These are phyloP conservation scores for Podarcis siculus DNA, from an alignment of 2,797 vertebrate species.

Conservation along the genomic window DNA sequence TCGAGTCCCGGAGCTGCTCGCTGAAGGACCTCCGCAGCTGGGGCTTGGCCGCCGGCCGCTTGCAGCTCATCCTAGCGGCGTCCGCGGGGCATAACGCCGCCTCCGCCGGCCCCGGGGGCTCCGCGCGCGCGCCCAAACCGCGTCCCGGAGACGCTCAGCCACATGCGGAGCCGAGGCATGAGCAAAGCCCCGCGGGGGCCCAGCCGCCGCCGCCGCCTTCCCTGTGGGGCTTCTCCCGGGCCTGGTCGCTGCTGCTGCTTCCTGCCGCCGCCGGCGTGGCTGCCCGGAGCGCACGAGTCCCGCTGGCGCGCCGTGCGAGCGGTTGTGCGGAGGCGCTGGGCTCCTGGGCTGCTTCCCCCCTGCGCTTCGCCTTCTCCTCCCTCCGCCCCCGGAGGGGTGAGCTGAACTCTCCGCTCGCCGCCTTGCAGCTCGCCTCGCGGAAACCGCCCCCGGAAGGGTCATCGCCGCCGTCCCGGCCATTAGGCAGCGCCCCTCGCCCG, in stretches of 20 bases:
- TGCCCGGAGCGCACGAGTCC: background rate
- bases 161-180: background rate
- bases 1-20: slow-evolving; percentile 88
- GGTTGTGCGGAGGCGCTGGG: background rate
- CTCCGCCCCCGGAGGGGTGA: slow-evolving; percentile 16
- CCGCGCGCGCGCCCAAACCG: background rate
- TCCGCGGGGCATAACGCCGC: slow-evolving; percentile 70
- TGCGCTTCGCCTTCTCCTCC: background rate
- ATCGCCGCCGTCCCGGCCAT: background rate
- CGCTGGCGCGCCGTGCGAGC: background rate
- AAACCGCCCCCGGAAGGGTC: background rate
- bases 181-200: background rate
- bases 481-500: background rate
- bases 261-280: background rate
- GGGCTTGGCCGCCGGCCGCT: slow-evolving; percentile 74
- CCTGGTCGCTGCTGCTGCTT: background rate
- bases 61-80: slow-evolving; percentile 81
- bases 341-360: background rate
- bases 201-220: too few species aligned
- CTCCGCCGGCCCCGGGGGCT: background rate
- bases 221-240: background rate
- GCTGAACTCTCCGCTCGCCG: background rate
- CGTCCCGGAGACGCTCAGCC: background rate
- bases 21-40: slow-evolving; percentile 88
- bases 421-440: background rate